Evolutionary conservation across 2,888 invertebrate genomes (phyloP), one percentile per base, ranked within the genome.

Genomic region (Zele albiditarsus): DNA sequence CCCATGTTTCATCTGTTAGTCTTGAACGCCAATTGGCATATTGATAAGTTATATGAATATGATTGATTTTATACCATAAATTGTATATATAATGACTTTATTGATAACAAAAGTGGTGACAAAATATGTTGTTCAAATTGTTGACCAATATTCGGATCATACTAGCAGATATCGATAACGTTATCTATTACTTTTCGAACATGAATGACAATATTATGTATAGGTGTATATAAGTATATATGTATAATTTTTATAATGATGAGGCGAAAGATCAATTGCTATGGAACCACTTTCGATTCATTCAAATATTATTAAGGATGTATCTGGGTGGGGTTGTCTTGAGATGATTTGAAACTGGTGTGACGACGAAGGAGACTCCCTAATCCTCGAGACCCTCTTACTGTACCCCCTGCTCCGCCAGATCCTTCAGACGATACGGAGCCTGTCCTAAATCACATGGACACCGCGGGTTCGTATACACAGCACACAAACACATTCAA

Each of bases 271-370:
- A 31, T 6, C 5, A 27, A 46, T 25, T 46, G 2, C 23, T 42
- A 66, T 62, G 27, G 20, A 70, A n/a, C 58, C 8, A 58, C 14
- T 8, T 27, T 23, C 69, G 31, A 75, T 60, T 38, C 25, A 49
- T 53, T 33, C 3, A 20, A 20, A 31, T n/a, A 3, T 33, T 73
- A 25, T 60, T 53, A 38, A 88, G 88, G 88, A 81, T 89, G 89
- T 85, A 87, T 87, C 84, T 87, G 88, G 84, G 88, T 85, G 82
- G 88, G 86, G 83, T 84, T 89, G 82, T 89, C 89, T 87, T 89
- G 89, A 85, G 89, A 87, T 86, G 89, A 89, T 88, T 89, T 89
- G 89, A 89, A 89, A 89, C 89, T 89, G 88, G 89, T 88, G 85
- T 89, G 89, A 84, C 89, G 89, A 81, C 89, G 89, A 80, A 89